These are phyloP conservation scores for Ctenopoma kingsleyae DNA, from an alignment of 2,797 vertebrate genomes.

Conservation along the genomic window DNA sequence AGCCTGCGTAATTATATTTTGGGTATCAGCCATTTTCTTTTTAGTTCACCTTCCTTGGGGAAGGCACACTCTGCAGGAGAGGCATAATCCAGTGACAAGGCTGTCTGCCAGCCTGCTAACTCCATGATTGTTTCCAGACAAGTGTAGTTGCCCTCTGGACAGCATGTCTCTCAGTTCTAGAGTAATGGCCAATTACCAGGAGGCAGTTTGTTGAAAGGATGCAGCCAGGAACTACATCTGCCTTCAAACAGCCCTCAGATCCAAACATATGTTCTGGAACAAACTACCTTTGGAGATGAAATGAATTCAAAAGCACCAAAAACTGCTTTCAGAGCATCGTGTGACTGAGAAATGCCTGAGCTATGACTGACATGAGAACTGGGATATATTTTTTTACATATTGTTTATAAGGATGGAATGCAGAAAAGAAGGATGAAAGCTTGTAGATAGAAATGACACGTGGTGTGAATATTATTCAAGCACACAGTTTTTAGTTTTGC, in stretches of 20 bases:
- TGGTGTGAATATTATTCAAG: conserved; percentile 33
- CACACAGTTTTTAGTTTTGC: conserved; percentile 29
- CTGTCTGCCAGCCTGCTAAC: conserved; percentile 79
- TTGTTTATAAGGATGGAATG: conserved; percentile 46
- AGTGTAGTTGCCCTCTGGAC: conserved; percentile 82
- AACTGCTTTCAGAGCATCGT: conserved; percentile 54
- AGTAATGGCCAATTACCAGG: conserved; percentile 85
- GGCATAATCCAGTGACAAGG: conserved; percentile 70
- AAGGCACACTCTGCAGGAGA: conserved; percentile 63
- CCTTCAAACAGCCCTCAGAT: conserved; percentile 76
- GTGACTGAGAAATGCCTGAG: conserved; percentile 55
- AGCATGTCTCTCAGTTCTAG: conserved; percentile 76
- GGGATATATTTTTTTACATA: conserved; percentile 30
- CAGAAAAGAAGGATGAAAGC: conserved; percentile 49
- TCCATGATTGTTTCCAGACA: conserved; percentile 86
- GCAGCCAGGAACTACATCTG: conserved; percentile 81
- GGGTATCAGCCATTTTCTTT: conserved; percentile 43
- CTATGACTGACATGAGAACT: conserved; percentile 56
- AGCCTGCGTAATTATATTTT: conserved; percentile 40
- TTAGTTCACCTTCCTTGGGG: conserved; percentile 48
- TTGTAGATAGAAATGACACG: conserved; percentile 40
- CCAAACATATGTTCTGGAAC: conserved; percentile 75
- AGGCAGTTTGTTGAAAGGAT: conserved; percentile 83
- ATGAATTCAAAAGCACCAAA: conserved; percentile 51
- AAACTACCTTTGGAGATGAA: conserved; percentile 72